These are phyloP conservation scores for Varanus komodoensis DNA, from an alignment of 2,113 vertebrate species.

Conservation along the genomic window DNA sequence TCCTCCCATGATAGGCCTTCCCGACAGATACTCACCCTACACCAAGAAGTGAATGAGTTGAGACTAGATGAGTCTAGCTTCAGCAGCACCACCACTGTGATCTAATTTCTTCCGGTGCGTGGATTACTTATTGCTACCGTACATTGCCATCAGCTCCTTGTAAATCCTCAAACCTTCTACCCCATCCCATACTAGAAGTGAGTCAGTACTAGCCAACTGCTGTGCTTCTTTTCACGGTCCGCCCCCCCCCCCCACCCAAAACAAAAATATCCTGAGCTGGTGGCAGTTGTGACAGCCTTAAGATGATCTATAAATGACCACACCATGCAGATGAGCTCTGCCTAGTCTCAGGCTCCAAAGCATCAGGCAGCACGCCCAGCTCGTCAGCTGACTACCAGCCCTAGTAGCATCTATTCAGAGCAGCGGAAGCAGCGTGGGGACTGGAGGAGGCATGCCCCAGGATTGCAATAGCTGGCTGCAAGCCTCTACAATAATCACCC, in stretches of 20 bases:
- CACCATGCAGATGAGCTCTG: not conserved
- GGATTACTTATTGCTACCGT: not conserved
- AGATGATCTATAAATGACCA: not conserved
- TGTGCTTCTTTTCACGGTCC: not conserved
- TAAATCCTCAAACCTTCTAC: not conserved
- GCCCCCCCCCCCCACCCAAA: too few relatives aligned
- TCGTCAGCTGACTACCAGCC: not conserved
- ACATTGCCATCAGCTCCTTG: not conserved
- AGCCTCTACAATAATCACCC: not conserved
- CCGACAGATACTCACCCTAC: not conserved
- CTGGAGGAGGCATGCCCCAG: not conserved
- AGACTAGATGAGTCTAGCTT: not conserved
- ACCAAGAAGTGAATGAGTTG: not conserved
- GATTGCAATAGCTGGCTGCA: not conserved
- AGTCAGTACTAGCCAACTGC: not conserved
- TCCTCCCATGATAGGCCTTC: not conserved
- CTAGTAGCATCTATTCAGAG: not conserved
- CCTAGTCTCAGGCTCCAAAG: not conserved
- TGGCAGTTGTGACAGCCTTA: not conserved
- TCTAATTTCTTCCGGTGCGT: not conserved
- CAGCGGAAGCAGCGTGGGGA: not conserved
- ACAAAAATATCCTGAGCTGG: too few relatives aligned
- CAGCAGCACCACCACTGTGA: not conserved
- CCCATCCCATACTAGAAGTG: not conserved
- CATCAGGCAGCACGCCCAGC: not conserved